phyloP scores from a whole-genome alignment of 2,888 invertebrate species.

The Antitype chi region DNA sequence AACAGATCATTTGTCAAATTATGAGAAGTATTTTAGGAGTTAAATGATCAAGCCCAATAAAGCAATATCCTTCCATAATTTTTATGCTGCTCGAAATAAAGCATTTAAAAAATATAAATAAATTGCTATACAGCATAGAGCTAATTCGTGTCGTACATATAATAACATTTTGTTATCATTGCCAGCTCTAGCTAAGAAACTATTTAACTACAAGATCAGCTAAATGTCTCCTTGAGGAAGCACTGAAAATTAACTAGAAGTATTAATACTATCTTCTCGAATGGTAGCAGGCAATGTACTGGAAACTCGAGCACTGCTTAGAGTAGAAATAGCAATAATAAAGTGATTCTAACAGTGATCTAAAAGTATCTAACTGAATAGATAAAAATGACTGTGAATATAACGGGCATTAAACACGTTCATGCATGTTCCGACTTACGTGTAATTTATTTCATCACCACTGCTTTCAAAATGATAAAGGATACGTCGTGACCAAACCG shows the following conservation, averaged over 20 bases:
- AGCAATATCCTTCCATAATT: background rate
- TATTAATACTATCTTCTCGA: background rate
- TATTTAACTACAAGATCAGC: background rate
- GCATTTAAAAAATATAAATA: background rate
- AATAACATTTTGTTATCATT: background rate
- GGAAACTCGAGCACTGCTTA: slow-evolving; percentile 26
- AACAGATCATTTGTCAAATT: too few species aligned
- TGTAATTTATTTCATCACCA: background rate
- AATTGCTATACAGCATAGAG: background rate
- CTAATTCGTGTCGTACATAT: background rate
- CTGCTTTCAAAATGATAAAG: background rate
- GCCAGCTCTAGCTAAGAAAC: background rate
- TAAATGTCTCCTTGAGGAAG: slow-evolving; percentile 6
- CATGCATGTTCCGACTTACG: background rate
- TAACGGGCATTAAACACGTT: background rate
- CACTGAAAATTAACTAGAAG: slow-evolving; percentile 3
- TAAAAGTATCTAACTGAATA: background rate
- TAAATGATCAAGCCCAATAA: too few species aligned
- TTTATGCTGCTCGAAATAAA: background rate
- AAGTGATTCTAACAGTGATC: background rate
- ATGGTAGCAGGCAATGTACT: slow-evolving; percentile 14
- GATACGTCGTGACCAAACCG: background rate
- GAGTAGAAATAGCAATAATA: background rate
- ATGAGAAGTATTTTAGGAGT: too few species aligned
- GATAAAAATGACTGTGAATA: slow-evolving; percentile 14